A percentile compares a stretch with the other conserved stretches of the same genome.
phyloP scores from a whole-genome alignment of 2,797 vertebrate genomes.

The Monodelphis domestica region DNA sequence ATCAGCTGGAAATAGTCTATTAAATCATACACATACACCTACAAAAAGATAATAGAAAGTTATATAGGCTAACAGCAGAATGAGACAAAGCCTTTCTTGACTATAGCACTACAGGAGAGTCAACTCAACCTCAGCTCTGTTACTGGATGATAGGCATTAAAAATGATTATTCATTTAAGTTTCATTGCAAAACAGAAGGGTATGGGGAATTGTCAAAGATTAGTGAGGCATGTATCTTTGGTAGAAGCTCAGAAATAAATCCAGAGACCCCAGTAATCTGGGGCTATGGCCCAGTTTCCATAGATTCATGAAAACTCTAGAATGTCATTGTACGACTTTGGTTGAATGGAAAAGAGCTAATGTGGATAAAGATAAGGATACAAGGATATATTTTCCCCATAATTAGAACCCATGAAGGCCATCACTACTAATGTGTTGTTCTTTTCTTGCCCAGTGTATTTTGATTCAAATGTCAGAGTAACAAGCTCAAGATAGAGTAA shows the following conservation, averaged over 20 bases:
- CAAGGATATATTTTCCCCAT: background rate
- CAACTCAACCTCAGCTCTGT: background rate
- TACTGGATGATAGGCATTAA: background rate
- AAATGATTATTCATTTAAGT: background rate
- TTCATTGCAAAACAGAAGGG: background rate
- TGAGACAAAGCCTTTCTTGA: background rate
- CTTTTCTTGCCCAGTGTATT: background rate
- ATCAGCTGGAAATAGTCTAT: constrained; percentile 77
- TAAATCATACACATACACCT: constrained; percentile 72
- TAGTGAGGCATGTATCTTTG: background rate
- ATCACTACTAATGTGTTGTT: background rate
- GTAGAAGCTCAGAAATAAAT: background rate
- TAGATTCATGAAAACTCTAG: background rate
- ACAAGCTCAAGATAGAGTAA: background rate
- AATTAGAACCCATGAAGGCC: background rate
- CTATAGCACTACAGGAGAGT: background rate
- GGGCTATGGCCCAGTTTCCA: background rate
- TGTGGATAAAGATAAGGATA: background rate
- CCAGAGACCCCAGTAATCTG: background rate
- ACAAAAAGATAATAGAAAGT: constrained; percentile 72
- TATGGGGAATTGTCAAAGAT: background rate
- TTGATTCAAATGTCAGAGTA: background rate
- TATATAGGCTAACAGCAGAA: constrained; percentile 24
- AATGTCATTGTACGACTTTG: background rate
- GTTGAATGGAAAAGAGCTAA: background rate